Evolutionary conservation across 2,888 invertebrate genomes (phyloP), one percentile per base, ranked within the genome.

Genomic region (Cosmopolites sordidus): DNA sequence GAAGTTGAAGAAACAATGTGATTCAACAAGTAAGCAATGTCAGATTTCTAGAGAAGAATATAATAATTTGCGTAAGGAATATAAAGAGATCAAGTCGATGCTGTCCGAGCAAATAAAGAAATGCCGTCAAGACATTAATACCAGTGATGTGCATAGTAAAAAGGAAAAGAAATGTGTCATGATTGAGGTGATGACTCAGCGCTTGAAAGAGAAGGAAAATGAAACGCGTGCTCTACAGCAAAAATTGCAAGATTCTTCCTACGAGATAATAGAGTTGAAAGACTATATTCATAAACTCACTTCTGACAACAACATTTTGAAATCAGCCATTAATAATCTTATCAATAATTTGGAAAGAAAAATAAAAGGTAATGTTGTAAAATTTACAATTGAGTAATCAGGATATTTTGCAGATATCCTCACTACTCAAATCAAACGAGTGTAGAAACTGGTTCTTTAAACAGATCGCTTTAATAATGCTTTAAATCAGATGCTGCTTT

Each of bases 291-390:
- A 56, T 14, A 62, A 58, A 29, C 22, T 62, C n/a, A 48, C 58
- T n/a, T 33, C 54, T 0, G 61, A 63, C 16, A 62, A 63, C 22
- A 58, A 58, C 16, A 48, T 44, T 6, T 30, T 63, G 29, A 60
- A 58, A 38, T 16, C 39, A 9, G 58, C 58, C n/a, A 60, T 60
- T 38, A 49, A 58, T 22, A 60, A 52, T 46, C 39, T 63, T 37
- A 54, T 63, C 18, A 45, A 43, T 2, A 60, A 58, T 48, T 51
- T 61, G 14, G 58, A 60, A 27, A 17, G 45, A 3, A 59, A 60
- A 43, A 55, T 60, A 5, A 54, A 47, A 47, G 53, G 55, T 43
- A 43, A 15, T n/a, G n/a, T n/a, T n/a, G n/a, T n/a, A n/a, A n/a
- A n/a, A n/a, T n/a, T 22, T 22, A 22, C 22, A 3, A 22, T 22